Base-by-base conservation (phyloP, 2,113 vertebrate genomes). In the Acrocephalus arundinaceus region DNA sequence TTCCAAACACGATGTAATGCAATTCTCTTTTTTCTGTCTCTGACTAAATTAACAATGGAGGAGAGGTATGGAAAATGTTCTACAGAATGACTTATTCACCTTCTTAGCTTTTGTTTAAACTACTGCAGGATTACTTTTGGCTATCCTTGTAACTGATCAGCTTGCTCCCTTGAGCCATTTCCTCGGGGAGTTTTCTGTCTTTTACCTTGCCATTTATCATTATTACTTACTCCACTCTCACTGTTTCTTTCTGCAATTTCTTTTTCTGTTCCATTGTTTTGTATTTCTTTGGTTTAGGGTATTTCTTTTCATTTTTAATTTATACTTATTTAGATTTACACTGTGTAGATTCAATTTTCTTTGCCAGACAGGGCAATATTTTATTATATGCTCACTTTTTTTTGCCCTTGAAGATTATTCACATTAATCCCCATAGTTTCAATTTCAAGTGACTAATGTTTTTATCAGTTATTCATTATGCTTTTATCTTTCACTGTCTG, bases 91-190 rank as follows among this genome's bases (percentile, higher is more conserved):
- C 37, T 67, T 61, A 72, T 20, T 51, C 28, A 54, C 43, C 13
- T 91, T 88, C 57, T 65, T 80, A 39, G 20, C 31, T 78, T 70
- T 81, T 62, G 70, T 87, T 57, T 19, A 46, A 87, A 67, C 16
- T 70, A 90, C 54, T 70, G 22, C 28, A 78, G 77, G 23, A 82
- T 86, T 93, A 57, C 49, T 83, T 90, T 75, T 93, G 70, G 5
- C 61, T 95, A 85, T 88, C 48, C 62, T 73, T 46, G 21, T 72
- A 85, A 84, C 33, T 81, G 79, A 95, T 85, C 39, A 95, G 54
- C 85, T 93, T 95, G 58, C 9, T 94, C 73, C 65, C 72, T 90
- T 55, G 52, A 94, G 76, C 51, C 28, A 18, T 85, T 86, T 86
- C 52, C 61, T 91, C 8, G 15, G 72, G 68, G 43, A 76, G 6